These are phyloP conservation scores for Morinoia aosen DNA, from an alignment of 2,888 invertebrate genomes.

Conservation along the genomic window DNA sequence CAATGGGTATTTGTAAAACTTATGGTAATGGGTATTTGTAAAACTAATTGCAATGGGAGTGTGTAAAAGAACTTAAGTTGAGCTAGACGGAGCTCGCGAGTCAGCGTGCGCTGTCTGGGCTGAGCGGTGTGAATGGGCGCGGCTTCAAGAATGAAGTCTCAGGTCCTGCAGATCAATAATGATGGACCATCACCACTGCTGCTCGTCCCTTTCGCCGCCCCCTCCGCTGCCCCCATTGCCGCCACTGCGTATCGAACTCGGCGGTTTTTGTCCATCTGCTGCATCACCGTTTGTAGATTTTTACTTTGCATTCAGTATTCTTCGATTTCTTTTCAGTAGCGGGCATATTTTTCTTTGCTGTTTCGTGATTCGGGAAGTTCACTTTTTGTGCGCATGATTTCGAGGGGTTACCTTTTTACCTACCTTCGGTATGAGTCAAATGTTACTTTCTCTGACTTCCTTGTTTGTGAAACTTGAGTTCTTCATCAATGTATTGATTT, in stretches of 20 bases:
- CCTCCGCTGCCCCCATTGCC: background rate
- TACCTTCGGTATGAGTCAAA: background rate
- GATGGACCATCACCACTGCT: background rate
- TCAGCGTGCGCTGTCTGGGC: background rate
- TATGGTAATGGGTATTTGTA: too few relatives aligned
- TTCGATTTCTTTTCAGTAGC: background rate
- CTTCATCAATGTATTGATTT: background rate
- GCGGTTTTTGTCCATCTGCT: background rate
- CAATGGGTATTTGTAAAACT: background rate
- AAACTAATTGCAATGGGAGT: background rate
- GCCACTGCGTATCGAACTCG: background rate
- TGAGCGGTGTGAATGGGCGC: background rate
- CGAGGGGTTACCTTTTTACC: too few relatives aligned
- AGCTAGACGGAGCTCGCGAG: background rate
- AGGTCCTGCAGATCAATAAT: background rate
- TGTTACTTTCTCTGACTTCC: background rate
- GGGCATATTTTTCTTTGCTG: background rate
- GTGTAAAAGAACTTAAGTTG: too few relatives aligned
- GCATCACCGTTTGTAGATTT: background rate
- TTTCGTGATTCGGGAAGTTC: background rate
- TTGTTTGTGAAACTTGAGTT: background rate
- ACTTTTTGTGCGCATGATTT: background rate
- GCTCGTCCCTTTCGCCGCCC: background rate
- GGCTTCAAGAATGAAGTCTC: background rate
- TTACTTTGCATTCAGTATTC: background rate